phyloP scores from a whole-genome alignment of 1,140 invertebrate genomes.

The Zaprionus inermis region DNA sequence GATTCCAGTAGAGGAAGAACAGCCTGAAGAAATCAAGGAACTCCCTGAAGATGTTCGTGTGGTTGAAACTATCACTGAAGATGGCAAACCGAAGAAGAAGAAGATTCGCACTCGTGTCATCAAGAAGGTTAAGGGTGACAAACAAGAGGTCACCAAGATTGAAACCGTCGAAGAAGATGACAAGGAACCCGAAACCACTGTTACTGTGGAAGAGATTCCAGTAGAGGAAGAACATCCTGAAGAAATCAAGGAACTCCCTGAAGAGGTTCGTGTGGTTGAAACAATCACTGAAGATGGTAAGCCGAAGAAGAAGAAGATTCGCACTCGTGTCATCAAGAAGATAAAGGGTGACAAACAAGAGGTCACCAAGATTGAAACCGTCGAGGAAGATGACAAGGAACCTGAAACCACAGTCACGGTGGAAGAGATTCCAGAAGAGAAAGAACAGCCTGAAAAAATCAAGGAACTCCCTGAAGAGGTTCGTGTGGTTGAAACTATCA shows the following conservation, averaged over 20 bases:
- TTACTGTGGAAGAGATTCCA: conserved; percentile 45
- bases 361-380: conserved; percentile 83
- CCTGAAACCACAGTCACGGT: conserved; percentile 78
- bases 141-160: conserved; percentile 79
- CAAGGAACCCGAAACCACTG: conserved; percentile 54
- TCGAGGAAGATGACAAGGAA: conserved; percentile 84
- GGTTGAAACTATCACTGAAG: conserved; percentile 14
- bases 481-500: too few relatives aligned
- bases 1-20: conserved; percentile 41
- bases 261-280: conserved; percentile 55
- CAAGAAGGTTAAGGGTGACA: conserved; percentile 47
- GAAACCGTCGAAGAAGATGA: conserved; percentile 68
- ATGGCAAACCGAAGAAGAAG: conserved; percentile 20
- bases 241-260: conserved; percentile 57
- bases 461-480: too few relatives aligned
- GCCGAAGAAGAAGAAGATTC: conserved; percentile 60
- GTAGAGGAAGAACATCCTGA: conserved; percentile 38
- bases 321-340: conserved; percentile 80
- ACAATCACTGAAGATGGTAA: conserved; percentile 48
- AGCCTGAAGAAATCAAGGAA: conserved; percentile 25
- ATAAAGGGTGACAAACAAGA: conserved; percentile 82
- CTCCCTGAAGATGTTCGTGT: conserved; percentile 28
- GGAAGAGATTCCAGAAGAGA: too few relatives aligned
- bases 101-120: conserved; percentile 25
- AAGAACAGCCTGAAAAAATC: too few relatives aligned